A percentile compares a stretch with the other conserved stretches of the same genome.
These are phyloP conservation scores for Catalaphyllia jardinei DNA, from an alignment of 64 coral and sea anemone genomes.

Conservation along the genomic window DNA sequence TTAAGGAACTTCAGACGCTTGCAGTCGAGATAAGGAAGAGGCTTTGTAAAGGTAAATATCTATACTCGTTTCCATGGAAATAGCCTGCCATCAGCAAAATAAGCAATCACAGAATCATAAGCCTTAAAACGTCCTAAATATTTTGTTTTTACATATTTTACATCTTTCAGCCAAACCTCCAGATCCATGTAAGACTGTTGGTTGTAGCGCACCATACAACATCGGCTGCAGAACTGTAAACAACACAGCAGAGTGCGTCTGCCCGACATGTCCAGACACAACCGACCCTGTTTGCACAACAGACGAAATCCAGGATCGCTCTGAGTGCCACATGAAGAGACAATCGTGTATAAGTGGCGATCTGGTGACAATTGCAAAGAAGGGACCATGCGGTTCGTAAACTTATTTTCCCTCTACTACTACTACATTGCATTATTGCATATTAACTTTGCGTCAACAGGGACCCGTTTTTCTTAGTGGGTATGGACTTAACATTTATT, in stretches of 20 bases:
- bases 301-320: background rate
- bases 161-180: background rate
- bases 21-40: no score
- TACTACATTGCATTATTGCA: no score
- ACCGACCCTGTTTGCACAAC: background rate
- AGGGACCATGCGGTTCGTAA: slow-evolving; percentile 9
- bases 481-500: background rate
- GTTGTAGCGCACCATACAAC: slow-evolving; percentile 16
- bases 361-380: background rate
- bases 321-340: background rate
- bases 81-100: background rate
- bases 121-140: no score
- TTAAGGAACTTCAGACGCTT: no score
- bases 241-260: slow-evolving; percentile 12
- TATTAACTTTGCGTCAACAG: background rate
- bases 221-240: background rate
- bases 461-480: background rate
- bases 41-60: no score
- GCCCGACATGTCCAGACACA: background rate
- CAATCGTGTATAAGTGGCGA: background rate
- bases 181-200: slow-evolving; percentile 2
- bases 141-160: no score
- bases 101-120: no score
- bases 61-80: no score
- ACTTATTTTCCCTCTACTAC: no score